These are phyloP conservation scores for Lacerta bilineata DNA, from an alignment of 2,797 vertebrate species.

Conservation along the genomic window DNA sequence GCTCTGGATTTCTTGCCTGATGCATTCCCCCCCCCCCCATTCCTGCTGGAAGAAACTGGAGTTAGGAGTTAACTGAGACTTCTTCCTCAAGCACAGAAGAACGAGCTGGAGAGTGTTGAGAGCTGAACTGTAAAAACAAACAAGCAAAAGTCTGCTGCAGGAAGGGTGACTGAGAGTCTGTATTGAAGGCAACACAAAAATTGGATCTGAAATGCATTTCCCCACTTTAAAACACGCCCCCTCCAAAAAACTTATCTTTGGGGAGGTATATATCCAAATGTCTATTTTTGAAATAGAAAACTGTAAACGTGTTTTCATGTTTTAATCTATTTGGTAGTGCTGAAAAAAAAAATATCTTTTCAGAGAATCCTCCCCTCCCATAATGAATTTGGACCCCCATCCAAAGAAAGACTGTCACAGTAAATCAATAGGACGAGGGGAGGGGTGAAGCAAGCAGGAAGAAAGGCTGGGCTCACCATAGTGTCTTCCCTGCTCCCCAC, in stretches of 20 bases:
- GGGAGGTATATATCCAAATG: background rate
- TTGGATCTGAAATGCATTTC: background rate
- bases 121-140: background rate
- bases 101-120: background rate
- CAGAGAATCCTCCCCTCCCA: background rate
- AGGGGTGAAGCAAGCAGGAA: too few species aligned
- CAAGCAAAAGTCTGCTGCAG: too few species aligned
- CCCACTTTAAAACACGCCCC: too few species aligned
- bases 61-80: background rate
- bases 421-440: too few species aligned
- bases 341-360: background rate
- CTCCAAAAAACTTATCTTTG: background rate
- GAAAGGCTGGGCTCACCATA: too few species aligned
- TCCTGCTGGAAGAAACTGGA: background rate
- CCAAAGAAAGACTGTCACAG: background rate
- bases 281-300: background rate
- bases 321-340: background rate
- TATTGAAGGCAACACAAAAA: background rate
- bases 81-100: too few species aligned
- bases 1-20: slow-evolving; percentile 46
- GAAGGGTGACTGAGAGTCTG: background rate
- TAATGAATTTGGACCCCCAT: background rate
- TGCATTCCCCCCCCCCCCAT: background rate
- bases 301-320: background rate
- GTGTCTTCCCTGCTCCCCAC: too few species aligned